Evolutionary conservation across 2,113 vertebrate genomes (phyloP), one percentile per base, ranked within the genome.

Genomic region (Hippocampus zosterae): DNA sequence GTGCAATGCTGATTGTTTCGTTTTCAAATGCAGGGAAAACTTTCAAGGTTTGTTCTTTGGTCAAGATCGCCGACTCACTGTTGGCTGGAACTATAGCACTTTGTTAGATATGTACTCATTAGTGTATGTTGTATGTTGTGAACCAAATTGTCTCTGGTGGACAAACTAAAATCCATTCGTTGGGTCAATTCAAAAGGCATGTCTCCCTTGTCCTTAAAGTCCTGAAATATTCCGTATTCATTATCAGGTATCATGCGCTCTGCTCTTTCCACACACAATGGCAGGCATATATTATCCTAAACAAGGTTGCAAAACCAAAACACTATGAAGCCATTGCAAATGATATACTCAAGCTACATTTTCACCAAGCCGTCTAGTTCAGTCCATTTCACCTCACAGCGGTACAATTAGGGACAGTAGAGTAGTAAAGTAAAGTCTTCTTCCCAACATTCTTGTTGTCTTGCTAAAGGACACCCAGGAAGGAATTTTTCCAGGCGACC

Each of bases 1-100:
- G 70, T 72, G 67, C 69, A 41, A 81, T 2, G 8, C 59, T 57
- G 77, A 81, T 69, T 78, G 74, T 80, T 84, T 76, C 60, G 9
- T 64, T 76, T 75, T 69, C 55, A 71, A 77, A 68, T 75, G 72
- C 75, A 81, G 80, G 78, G 70, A 80, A 75, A 79, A 76, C 68
- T 65, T 65, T 56, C 13, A 65, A 70, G 52, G 59, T 89, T 66
- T 48, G 63, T 57, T 69, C 50, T 71, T 46, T 53, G 67, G 63
- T 75, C 56, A 70, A 29, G 13, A 48, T 53, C 29, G 16, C 42
- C 15, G 33, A 69, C 62, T 67, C 68, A 42, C 41, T 70, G 50
- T 29, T 55, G 55, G 72, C 46, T 65, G 69, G 74, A 69, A 61
- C 41, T 23, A 37, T 6, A 65, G 67, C 66, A 46, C n/a, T 40